These are phyloP conservation scores for Wiebesia pumilae DNA, from an alignment of 1,140 invertebrate species.

Conservation along the genomic window DNA sequence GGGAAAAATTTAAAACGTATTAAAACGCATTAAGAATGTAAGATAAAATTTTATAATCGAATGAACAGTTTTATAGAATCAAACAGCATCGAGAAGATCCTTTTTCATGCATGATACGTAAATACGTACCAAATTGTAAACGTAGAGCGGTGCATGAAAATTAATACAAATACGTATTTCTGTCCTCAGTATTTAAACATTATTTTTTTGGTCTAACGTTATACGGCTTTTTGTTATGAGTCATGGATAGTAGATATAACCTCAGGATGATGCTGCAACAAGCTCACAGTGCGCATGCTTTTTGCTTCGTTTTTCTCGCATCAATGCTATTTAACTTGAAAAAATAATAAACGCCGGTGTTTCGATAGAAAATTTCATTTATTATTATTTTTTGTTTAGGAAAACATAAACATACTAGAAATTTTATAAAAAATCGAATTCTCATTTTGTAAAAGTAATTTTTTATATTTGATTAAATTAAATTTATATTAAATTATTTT, in stretches of 20 bases:
- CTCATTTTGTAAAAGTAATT: no score
- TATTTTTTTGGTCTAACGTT: slow-evolving; percentile 11
- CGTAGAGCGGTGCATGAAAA: background rate
- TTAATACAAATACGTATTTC: background rate
- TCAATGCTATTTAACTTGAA: background rate
- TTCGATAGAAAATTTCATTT: no score
- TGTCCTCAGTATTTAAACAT: background rate
- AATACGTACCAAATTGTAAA: background rate
- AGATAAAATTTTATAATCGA: background rate
- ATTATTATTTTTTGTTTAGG: no score
- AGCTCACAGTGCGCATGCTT: background rate
- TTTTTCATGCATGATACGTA: background rate
- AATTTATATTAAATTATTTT: no score
- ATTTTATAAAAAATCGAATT: no score
- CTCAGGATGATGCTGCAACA: slow-evolving; percentile 47
- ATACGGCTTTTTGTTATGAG: background rate
- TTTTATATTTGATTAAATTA: no score
- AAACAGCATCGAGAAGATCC: background rate
- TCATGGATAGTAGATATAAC: background rate
- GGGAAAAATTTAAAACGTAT: no score
- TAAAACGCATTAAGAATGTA: no score
- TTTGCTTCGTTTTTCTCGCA: background rate
- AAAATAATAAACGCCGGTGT: background rate
- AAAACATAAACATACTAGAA: no score
- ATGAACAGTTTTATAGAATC: background rate